Evolutionary conservation across 2,888 invertebrate genomes (phyloP), one percentile per base, ranked within the genome.

Genomic region (Apocheima hispidaria): DNA sequence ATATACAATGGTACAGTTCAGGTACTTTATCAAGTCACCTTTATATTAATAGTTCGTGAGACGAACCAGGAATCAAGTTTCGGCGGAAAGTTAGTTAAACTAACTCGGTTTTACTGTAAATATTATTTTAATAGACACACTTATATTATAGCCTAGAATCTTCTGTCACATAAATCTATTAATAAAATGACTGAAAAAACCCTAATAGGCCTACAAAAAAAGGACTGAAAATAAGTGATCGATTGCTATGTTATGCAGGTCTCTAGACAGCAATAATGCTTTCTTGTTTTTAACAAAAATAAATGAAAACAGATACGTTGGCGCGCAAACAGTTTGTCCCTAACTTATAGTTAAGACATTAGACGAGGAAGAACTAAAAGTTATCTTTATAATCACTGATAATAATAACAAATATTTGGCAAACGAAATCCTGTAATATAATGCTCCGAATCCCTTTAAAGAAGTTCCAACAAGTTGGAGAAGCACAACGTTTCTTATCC

Each of bases 121-220:
- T 82, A 83, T 83, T 83, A 81, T 80, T 64, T 38, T 50, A 49
- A 20, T 57, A 71, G 70, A 68, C 74, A 59, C 68, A 74, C 56
- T 66, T 66, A 68, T 71, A 61, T 63, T 59, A 36, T 57, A 52
- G 28, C 44, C 28, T 28, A 41, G 10, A 35, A 18, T 56, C 20
- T 28, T 18, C 48, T 35, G 9, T 30, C 21, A 21, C 21, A 1
- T 40, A n/a, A 0, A 14, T 14, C 10, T 50, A 12, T 26, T 44
- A 23, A 14, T 26, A 23, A n/a, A 9, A 44, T 44, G 3, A 9
- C 23, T 26, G 10, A 0, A 9, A 26, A 0, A 23, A 26, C 12
- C 23, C 6, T 26, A 26, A 7, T 44, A 21, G 6, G 23, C 10
- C 5, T 2, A 4, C 4, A 36, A 16, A 36, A 36, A 36, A 6